Percentiles rank a stretch among this genome's conserved stretches.
These are phyloP conservation scores for Chaenogobius annularis DNA, from an alignment of 2,113 vertebrate species.

Conservation along the genomic window DNA sequence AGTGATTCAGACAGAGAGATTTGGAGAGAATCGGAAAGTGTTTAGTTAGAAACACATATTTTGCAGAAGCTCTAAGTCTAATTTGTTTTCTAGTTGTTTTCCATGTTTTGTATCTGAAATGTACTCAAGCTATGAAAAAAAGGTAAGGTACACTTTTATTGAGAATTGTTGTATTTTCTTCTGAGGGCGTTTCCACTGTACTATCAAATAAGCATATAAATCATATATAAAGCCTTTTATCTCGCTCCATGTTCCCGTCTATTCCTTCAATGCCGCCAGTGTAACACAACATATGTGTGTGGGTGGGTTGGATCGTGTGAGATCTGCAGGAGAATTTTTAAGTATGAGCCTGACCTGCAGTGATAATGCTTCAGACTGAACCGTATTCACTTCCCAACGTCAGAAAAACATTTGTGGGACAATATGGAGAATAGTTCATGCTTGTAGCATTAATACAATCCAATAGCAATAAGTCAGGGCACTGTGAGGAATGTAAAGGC, in stretches of 20 bases:
- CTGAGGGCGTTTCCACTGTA: background rate
- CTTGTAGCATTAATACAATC: background rate
- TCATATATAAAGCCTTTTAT: background rate
- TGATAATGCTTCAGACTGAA: background rate
- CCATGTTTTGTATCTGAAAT: background rate
- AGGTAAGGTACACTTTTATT: too few relatives aligned
- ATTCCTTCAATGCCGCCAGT: conserved; percentile 3
- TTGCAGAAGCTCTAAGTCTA: background rate
- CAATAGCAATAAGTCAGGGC: background rate
- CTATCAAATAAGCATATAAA: background rate
- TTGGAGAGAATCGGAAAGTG: too few relatives aligned
- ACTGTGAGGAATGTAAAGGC: background rate
- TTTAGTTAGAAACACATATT: background rate
- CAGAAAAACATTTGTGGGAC: background rate
- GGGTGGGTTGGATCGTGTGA: conserved; percentile 7
- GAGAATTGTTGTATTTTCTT: too few relatives aligned
- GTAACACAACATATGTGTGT: conserved; percentile 8
- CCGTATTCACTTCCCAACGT: background rate
- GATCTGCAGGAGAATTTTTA: conserved; percentile 1
- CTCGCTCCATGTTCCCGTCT: background rate
- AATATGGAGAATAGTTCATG: background rate
- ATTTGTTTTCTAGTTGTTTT: too few relatives aligned
- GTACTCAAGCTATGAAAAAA: background rate
- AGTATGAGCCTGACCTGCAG: background rate
- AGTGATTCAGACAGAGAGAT: too few relatives aligned